These are phyloP conservation scores for Gryon sp. DNA, from an alignment of 1,140 invertebrate genomes.

Conservation along the genomic window DNA sequence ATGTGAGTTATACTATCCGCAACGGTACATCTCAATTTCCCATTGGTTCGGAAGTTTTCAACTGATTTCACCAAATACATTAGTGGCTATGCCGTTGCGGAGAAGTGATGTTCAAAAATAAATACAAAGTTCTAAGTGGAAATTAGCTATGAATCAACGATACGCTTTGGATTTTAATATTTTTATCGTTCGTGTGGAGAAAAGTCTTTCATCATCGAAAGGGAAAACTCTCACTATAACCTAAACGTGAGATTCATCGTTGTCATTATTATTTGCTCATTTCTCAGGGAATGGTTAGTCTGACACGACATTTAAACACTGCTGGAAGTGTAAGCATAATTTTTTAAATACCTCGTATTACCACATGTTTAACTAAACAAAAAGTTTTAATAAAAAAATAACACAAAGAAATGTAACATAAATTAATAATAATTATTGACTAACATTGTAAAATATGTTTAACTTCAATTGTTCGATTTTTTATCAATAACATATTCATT, in stretches of 20 bases:
- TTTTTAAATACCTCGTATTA: too few species aligned
- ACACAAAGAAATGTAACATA: too few species aligned
- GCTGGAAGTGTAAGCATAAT: conserved; percentile 72
- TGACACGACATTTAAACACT: conserved; percentile 65
- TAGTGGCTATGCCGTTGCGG: too few species aligned
- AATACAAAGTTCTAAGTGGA: conserved; percentile 1
- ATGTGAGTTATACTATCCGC: neutral
- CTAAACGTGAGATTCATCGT: neutral
- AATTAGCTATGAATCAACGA: conserved; percentile 26
- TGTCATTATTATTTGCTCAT: neutral
- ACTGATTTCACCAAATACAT: too few species aligned
- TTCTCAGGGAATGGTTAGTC: conserved; percentile 69
- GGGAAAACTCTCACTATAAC: conserved; percentile 6
- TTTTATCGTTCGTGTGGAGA: neutral
- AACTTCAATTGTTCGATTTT: too few species aligned
- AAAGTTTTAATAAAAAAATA: too few species aligned
- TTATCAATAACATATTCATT: too few species aligned
- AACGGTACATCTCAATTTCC: neutral
- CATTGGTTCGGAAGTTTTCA: too few species aligned
- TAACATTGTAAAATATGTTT: too few species aligned
- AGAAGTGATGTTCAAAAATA: conserved; percentile 25
- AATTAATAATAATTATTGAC: too few species aligned
- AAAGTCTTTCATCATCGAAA: conserved; percentile 1
- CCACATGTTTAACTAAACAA: too few species aligned
- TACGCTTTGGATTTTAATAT: conserved; percentile 20